phyloP scores from a whole-genome alignment of 1,140 invertebrate genomes.

The Lasioglossum baleicum region DNA sequence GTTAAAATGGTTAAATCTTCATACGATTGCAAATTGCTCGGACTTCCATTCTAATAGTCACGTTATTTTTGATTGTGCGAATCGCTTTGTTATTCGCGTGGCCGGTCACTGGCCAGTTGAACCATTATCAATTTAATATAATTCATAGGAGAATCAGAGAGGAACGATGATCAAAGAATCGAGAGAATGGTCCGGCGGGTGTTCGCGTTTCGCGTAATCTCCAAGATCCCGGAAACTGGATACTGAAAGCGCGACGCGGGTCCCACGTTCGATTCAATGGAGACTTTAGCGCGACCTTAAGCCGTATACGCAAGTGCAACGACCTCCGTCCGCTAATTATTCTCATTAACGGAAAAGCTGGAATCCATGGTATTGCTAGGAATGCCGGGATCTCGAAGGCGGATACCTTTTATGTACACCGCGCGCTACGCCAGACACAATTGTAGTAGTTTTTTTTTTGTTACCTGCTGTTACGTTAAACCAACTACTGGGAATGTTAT shows the following conservation, averaged over 20 bases:
- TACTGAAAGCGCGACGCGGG: slow-evolving; percentile 14
- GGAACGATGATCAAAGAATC: slow-evolving; percentile 21
- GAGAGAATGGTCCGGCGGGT: not conserved
- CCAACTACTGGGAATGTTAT: not conserved
- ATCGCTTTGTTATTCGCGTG: no score
- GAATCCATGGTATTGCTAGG: slow-evolving; percentile 42
- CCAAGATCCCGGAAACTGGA: slow-evolving; percentile 40
- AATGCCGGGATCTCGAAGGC: slow-evolving; percentile 27
- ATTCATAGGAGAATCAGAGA: not conserved
- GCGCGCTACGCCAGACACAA: slow-evolving; percentile 15
- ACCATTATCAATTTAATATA: no score
- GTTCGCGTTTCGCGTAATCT: slow-evolving; percentile 13
- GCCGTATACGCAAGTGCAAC: slow-evolving; percentile 50
- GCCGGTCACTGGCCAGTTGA: no score
- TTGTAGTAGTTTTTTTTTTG: slow-evolving; percentile 16
- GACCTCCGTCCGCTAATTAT: slow-evolving; percentile 62
- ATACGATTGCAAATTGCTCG: no score
- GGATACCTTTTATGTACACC: slow-evolving; percentile 38
- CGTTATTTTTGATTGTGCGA: no score
- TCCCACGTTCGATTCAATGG: slow-evolving; percentile 61
- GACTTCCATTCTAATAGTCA: no score
- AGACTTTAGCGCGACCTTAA: slow-evolving; percentile 41
- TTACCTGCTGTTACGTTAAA: not conserved
- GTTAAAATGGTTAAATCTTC: no score
- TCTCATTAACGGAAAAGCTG: slow-evolving; percentile 66